A percentile compares a stretch with the other conserved stretches of the same genome.
These are phyloP conservation scores for Sebastes melanostomus DNA, from an alignment of 2,797 vertebrate genomes.

Conservation along the genomic window DNA sequence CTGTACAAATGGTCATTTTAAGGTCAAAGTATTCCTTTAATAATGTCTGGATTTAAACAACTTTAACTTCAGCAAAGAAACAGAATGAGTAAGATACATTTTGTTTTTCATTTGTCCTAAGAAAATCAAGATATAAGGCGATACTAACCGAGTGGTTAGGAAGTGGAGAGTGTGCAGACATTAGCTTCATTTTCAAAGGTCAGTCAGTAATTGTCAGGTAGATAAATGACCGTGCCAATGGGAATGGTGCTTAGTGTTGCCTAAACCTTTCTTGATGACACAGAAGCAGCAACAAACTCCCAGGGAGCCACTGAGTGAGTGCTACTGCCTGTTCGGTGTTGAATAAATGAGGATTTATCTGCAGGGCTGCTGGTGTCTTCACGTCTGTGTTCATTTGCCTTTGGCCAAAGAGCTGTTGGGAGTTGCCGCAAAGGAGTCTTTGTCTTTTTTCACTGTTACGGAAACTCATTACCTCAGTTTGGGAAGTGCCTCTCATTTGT, in stretches of 20 bases:
- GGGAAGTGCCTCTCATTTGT: conserved; percentile 23
- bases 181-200: conserved; percentile 45
- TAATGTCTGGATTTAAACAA: no score
- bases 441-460: background rate
- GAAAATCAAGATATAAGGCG: background rate
- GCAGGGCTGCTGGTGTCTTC: conserved; percentile 1
- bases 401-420: background rate
- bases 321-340: conserved; percentile 18
- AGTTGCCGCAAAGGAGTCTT: background rate
- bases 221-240: conserved; percentile 54
- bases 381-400: conserved; percentile 20
- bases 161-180: background rate
- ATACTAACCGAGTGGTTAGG: background rate
- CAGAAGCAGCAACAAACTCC: conserved; percentile 28
- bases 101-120: background rate
- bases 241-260: conserved; percentile 38
- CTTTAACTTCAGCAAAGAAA: no score
- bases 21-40: no score
- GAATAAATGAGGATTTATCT: conserved; percentile 66
- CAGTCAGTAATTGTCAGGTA: conserved; percentile 60
- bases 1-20: no score
- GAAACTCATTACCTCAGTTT: conserved; percentile 1
- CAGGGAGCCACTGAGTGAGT: conserved; percentile 13
- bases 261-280: conserved; percentile 35
- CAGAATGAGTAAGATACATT: background rate